Base-by-base conservation (phyloP, 2,113 vertebrate genomes). In the Triplophysa siluroides region DNA sequence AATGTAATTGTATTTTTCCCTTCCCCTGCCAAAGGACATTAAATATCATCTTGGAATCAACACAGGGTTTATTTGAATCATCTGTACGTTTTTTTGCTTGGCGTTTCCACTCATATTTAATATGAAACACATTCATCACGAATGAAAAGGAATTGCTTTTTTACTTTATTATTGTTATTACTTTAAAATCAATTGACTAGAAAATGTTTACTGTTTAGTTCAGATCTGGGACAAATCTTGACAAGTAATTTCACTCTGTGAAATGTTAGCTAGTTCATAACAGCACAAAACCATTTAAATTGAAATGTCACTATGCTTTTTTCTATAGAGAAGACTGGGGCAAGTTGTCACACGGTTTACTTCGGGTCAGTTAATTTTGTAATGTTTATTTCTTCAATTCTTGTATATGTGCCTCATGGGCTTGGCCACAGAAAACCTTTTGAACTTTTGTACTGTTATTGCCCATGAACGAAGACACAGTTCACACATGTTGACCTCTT, bases 1-100 rank as follows among this genome's bases (percentile, higher is more conserved):
- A 82, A 78, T 76, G 78, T 67, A 77, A 81, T 76, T 54, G 74
- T 84, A 60, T 73, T 85, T 85, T 67, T 8, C 7, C 65, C 45
- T 43, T 16, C 45, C 38, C 60, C 75, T 74, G 83, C 85, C 84
- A 86, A 84, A 84, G 61, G 62, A 74, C 73, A 81, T 85, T 78
- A 85, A 81, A 83, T 84, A 81, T 83, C 43, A 83, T 85, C 76
- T 83, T 83, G 84, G 83, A 83, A 78, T 62, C 41, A 70, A 69
- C 67, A 72, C 24, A 7, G 45, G 38, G 64, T 84, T 87, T 79
- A 83, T 88, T 86, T 83, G 83, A 83, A 85, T 83, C 83, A 80
- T 81, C 78, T 85, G 74, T 43, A 45, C 10, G 9, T 2, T 45
- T 78, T 83, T 79, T 72, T 63, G 21, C 67, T 81, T 86, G 66